phyloP scores from a whole-genome alignment of 2,888 invertebrate genomes.

The Drosophila multiciliata region DNA sequence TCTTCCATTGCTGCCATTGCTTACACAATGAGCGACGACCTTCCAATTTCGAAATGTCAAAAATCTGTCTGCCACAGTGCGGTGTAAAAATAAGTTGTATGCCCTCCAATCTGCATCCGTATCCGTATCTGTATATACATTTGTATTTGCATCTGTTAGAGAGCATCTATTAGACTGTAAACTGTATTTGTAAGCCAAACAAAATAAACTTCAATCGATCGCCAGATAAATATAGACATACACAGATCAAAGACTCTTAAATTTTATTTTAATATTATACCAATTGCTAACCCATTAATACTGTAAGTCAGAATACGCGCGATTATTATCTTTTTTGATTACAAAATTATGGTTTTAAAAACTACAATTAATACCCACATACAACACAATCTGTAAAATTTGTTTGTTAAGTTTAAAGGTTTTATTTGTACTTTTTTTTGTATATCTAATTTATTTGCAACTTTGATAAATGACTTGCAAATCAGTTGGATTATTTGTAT shows the following conservation, averaged over 20 bases:
- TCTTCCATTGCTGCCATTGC: constrained; percentile 50
- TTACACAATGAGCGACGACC: constrained; percentile 57
- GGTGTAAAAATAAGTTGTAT: constrained; percentile 54
- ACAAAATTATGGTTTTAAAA: neutral
- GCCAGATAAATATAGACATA: neutral
- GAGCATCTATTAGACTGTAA: constrained; percentile 10
- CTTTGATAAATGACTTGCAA: constrained; percentile 54
- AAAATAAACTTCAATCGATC: constrained; percentile 36
- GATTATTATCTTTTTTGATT: neutral
- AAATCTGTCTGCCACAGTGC: constrained; percentile 45
- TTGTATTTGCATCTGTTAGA: constrained; percentile 10
- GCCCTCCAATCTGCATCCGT: constrained; percentile 42
- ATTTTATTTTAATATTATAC: neutral
- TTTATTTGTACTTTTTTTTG: neutral
- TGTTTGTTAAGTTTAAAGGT: constrained; percentile 2
- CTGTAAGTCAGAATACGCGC: neutral
- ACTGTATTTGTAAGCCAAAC: constrained; percentile 14
- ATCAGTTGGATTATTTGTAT: constrained; percentile 13
- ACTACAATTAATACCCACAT: neutral
- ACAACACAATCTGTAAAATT: neutral
- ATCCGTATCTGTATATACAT: constrained; percentile 1
- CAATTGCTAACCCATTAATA: neutral
- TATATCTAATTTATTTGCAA: constrained; percentile 35
- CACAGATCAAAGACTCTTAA: neutral
- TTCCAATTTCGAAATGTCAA: constrained; percentile 50